Evolutionary conservation across 2,888 invertebrate species (phyloP).

Genomic region (Brachylomia viminalis): DNA sequence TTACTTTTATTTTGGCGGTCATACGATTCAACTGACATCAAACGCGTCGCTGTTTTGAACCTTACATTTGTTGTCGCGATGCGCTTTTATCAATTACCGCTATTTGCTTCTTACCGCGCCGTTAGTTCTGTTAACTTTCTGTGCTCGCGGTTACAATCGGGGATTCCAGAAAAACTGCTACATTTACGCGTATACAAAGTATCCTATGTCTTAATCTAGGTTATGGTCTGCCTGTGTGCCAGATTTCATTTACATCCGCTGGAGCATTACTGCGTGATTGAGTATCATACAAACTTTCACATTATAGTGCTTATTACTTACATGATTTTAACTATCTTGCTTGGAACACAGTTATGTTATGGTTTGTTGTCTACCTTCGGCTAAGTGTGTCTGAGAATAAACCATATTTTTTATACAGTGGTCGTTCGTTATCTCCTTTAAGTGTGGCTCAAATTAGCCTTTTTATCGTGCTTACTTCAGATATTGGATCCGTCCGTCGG

Average conservation of each 20-base stretch:
- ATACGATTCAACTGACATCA: too few species aligned
- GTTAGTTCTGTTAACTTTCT: too few species aligned
- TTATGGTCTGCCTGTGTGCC: background rate
- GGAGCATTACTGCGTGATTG: background rate
- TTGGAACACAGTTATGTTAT: background rate
- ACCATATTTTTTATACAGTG: background rate
- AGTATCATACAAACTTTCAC: background rate
- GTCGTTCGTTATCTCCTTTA: conserved; percentile 1
- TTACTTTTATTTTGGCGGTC: too few species aligned
- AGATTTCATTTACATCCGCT: background rate
- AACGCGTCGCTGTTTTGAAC: too few species aligned
- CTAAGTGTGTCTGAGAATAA: conserved; percentile 3
- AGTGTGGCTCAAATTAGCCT: conserved; percentile 1
- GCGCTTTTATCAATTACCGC: too few species aligned
- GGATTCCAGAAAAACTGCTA: background rate
- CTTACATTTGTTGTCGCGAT: too few species aligned
- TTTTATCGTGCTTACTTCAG: background rate
- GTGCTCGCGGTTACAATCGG: background rate
- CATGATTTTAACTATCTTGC: background rate
- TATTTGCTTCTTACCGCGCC: too few species aligned
- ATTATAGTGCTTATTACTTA: background rate
- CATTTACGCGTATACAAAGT: background rate
- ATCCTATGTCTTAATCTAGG: background rate
- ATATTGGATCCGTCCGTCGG: background rate
- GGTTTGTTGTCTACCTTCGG: background rate